A percentile compares a stretch with the other conserved stretches of the same genome.
These are phyloP conservation scores for Tachystola acroxantha DNA, from an alignment of 2,888 invertebrate genomes.

Conservation along the genomic window DNA sequence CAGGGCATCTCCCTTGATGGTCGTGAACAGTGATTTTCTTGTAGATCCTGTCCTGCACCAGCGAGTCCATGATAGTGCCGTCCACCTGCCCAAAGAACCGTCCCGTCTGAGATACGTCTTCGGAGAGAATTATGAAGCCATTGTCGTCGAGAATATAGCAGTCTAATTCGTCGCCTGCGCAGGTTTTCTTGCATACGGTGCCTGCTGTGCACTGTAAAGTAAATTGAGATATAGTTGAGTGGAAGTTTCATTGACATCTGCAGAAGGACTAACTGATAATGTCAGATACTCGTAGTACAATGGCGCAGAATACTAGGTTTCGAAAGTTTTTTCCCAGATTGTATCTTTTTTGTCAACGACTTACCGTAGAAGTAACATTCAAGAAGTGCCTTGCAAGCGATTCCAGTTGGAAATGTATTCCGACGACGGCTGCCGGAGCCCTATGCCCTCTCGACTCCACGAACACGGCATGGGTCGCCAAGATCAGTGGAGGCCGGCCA, in stretches of 20 bases:
- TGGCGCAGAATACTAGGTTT: too few species aligned
- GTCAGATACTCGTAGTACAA: too few species aligned
- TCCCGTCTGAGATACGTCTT: slow-evolving; percentile 91
- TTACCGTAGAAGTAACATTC: slow-evolving; percentile 92
- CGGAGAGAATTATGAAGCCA: slow-evolving; percentile 95
- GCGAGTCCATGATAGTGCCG: slow-evolving; percentile 95
- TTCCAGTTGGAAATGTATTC: slow-evolving; percentile 91
- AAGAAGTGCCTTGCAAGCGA: slow-evolving; percentile 90
- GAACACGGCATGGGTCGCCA: slow-evolving; percentile 95
- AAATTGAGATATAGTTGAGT: too few species aligned
- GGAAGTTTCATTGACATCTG: background rate
- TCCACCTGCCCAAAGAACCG: slow-evolving; percentile 96
- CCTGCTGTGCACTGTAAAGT: slow-evolving; percentile 81
- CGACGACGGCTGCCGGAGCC: slow-evolving; percentile 95
- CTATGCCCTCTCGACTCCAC: slow-evolving; percentile 89
- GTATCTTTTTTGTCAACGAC: slow-evolving; percentile 17
- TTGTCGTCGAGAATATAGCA: slow-evolving; percentile 97
- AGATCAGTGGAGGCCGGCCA: slow-evolving; percentile 81
- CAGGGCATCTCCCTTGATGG: slow-evolving; percentile 92
- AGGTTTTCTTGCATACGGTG: slow-evolving; percentile 87
- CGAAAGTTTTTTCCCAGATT: too few species aligned
- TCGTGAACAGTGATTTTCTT: slow-evolving; percentile 92
- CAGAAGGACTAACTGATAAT: background rate
- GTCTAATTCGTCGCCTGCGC: slow-evolving; percentile 91
- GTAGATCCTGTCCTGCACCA: slow-evolving; percentile 94